A percentile compares a stretch with the other conserved stretches of the same genome.
Conservation (phyloP, 2,797 vertebrate species). For the Agapornis canus region DNA sequence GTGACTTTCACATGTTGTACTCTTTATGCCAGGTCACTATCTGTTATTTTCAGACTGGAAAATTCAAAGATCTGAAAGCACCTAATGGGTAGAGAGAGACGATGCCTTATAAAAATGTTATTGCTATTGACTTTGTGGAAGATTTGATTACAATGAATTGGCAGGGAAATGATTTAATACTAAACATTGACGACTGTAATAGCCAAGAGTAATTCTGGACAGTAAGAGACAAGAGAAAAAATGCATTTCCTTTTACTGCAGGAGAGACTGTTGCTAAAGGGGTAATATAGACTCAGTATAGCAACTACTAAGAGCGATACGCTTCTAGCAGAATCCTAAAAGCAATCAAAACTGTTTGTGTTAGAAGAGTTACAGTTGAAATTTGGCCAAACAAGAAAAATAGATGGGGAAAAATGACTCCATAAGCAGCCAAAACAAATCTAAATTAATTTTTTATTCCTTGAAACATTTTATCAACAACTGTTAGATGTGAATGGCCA, state of each 20-base stretch:
- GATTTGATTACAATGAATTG: constrained; percentile 73
- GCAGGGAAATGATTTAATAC: constrained; percentile 70
- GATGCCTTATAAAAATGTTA: constrained; percentile 56
- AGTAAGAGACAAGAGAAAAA: neutral
- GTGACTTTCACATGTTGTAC: neutral
- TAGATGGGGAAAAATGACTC: neutral
- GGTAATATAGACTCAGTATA: neutral
- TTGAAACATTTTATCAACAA: neutral
- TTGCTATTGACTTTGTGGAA: constrained; percentile 69
- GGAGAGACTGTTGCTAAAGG: constrained; percentile 10
- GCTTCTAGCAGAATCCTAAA: neutral
- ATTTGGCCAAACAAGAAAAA: neutral
- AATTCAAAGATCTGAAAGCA: constrained; percentile 53
- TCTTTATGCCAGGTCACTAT: neutral
- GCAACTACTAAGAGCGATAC: neutral
- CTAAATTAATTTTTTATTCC: neutral
- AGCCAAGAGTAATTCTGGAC: constrained; percentile 43
- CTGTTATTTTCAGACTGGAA: constrained; percentile 29
- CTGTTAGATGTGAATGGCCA: neutral
- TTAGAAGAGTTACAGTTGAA: neutral
- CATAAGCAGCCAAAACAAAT: neutral
- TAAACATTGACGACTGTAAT: constrained; percentile 36
- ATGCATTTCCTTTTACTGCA: neutral
- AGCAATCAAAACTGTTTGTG: neutral
- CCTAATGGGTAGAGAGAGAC: constrained; percentile 55